Percentiles rank a stretch among this genome's conserved stretches.
These are phyloP conservation scores for Hemaris fuciformis DNA, from an alignment of 2,888 invertebrate genomes.

Conservation along the genomic window DNA sequence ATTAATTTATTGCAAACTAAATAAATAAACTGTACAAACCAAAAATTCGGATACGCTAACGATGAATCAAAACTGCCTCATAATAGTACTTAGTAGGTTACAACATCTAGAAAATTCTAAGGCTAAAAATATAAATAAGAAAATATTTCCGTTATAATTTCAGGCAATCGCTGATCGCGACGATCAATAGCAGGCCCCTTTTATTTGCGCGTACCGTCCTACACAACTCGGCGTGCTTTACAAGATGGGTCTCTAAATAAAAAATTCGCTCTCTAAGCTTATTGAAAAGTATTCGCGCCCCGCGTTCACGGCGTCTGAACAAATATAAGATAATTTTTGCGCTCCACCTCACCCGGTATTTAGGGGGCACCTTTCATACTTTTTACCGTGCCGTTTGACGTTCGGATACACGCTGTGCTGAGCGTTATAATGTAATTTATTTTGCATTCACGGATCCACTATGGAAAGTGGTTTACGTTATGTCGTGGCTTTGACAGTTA, in stretches of 20 bases:
- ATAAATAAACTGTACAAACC: too few species aligned
- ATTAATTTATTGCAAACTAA: too few species aligned
- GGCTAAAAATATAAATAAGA: not conserved
- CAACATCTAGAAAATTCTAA: not conserved
- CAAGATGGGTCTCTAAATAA: constrained; percentile 72
- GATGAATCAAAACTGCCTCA: too few species aligned
- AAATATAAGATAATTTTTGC: constrained; percentile 82
- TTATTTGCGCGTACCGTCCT: constrained; percentile 67
- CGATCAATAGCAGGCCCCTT: constrained; percentile 67
- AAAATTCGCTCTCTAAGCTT: constrained; percentile 78
- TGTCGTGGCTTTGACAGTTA: not conserved
- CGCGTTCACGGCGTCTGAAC: constrained; percentile 79
- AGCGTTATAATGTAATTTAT: constrained; percentile 73
- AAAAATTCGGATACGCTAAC: too few species aligned
- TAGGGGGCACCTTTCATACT: constrained; percentile 81
- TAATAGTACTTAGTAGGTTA: too few species aligned
- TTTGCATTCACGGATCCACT: constrained; percentile 64
- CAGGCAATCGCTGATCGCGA: constrained; percentile 37
- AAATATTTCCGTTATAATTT: constrained; percentile 9
- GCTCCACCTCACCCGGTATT: constrained; percentile 79
- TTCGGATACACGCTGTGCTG: constrained; percentile 46
- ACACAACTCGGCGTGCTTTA: constrained; percentile 51
- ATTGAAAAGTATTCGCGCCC: constrained; percentile 82
- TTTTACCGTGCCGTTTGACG: constrained; percentile 73
- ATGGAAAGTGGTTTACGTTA: constrained; percentile 2